Conservation (phyloP, 2,888 invertebrate genomes). For the Druceiella hillmani region DNA sequence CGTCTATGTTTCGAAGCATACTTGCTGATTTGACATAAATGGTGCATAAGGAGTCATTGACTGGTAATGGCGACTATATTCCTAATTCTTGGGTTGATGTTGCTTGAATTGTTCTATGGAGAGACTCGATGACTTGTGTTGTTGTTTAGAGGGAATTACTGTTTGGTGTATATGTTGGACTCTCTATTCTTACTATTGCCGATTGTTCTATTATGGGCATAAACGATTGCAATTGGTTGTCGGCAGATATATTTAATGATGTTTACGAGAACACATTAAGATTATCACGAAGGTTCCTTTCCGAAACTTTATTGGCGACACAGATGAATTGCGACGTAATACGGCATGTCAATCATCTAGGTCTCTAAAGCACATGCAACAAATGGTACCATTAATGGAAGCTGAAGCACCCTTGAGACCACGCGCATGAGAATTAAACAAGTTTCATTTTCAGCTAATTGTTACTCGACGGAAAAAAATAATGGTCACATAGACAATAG, state of each 20-base stretch:
- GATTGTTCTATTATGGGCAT: conserved; percentile 8
- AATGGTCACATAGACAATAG: too few relatives aligned
- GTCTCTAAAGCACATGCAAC: conserved; percentile 10
- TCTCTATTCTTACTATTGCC: conserved; percentile 12
- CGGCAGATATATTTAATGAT: conserved; percentile 8
- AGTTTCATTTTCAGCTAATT: conserved; percentile 1
- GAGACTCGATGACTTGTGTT: conserved; percentile 8
- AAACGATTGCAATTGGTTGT: conserved; percentile 8
- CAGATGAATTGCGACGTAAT: conserved; percentile 10
- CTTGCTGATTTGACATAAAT: conserved; percentile 12
- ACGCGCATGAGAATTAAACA: conserved; percentile 8
- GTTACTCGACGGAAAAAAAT: too few relatives aligned
- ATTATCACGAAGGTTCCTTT: conserved; percentile 8
- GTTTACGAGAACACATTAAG: conserved; percentile 11
- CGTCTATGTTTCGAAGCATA: conserved; percentile 12
- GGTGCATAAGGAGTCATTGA: conserved; percentile 10
- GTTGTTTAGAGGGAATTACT: conserved; percentile 8
- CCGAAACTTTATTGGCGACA: conserved; percentile 9
- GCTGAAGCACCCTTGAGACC: conserved; percentile 6
- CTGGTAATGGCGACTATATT: conserved; percentile 7
- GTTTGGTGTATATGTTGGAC: conserved; percentile 12
- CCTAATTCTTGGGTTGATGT: conserved; percentile 8
- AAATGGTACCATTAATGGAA: conserved; percentile 3
- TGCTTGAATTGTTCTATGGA: conserved; percentile 6
- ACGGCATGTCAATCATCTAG: conserved; percentile 8